A percentile compares a stretch with the other conserved stretches of the same genome.
phyloP scores from a whole-genome alignment of 1,140 invertebrate species.

The Microplitis mediator region DNA sequence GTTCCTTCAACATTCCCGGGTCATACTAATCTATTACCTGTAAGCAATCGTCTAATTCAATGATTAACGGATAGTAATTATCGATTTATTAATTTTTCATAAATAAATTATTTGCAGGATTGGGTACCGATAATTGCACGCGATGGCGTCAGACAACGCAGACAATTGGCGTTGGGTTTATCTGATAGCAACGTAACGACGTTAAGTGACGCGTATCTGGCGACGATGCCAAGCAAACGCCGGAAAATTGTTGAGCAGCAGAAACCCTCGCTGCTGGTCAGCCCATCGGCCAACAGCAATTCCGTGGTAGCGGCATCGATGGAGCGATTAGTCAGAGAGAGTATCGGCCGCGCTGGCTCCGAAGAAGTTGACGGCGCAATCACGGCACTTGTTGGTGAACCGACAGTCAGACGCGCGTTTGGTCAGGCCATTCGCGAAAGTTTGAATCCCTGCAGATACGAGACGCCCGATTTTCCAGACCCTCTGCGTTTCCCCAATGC shows the following conservation, averaged over 20 bases:
- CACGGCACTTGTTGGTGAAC: slow-evolving; percentile 51
- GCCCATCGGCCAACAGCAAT: slow-evolving; percentile 45
- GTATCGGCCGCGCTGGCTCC: slow-evolving; percentile 49
- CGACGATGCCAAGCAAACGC: slow-evolving; percentile 80
- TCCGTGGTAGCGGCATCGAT: slow-evolving; percentile 51
- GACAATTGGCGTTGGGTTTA: slow-evolving; percentile 53
- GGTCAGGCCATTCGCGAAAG: slow-evolving; percentile 58
- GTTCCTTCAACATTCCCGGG: slow-evolving; percentile 52
- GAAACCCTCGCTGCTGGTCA: slow-evolving; percentile 53
- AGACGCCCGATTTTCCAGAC: slow-evolving; percentile 54
- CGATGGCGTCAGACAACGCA: slow-evolving; percentile 72
- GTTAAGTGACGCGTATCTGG: slow-evolving; percentile 83
- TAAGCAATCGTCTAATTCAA: slow-evolving; percentile 39
- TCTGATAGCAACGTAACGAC: slow-evolving; percentile 59
- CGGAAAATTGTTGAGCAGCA: slow-evolving; percentile 71
- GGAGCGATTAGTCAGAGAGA: slow-evolving; percentile 55
- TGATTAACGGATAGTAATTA: not conserved
- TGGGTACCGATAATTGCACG: slow-evolving; percentile 83
- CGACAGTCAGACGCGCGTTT: slow-evolving; percentile 55
- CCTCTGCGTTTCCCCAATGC: slow-evolving; percentile 57
- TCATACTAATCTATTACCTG: slow-evolving; percentile 55
- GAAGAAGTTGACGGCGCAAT: slow-evolving; percentile 56
- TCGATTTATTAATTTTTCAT: not conserved
- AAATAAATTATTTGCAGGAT: slow-evolving; percentile 65
- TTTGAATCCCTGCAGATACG: slow-evolving; percentile 47